Evolutionary conservation across 2,113 vertebrate genomes (phyloP).

Genomic region (Apteryx mantelli): DNA sequence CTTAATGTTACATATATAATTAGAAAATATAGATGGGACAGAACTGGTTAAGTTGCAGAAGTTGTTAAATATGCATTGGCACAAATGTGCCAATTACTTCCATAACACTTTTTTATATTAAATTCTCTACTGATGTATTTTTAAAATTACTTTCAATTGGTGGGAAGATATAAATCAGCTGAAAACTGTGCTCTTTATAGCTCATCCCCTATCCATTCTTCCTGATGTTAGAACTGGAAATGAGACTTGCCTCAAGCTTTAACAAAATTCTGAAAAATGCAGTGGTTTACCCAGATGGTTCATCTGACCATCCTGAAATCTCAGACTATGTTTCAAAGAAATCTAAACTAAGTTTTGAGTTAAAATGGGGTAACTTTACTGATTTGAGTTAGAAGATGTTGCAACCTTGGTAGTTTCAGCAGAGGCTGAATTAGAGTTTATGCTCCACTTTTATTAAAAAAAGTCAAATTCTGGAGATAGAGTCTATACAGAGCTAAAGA

Average conservation of each 20-base stretch:
- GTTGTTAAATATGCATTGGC: no score
- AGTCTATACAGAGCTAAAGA: neutral
- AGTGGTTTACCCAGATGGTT: neutral
- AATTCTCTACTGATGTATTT: neutral
- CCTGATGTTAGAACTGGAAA: neutral
- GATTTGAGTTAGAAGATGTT: neutral
- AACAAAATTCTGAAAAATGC: neutral
- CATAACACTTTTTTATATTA: neutral
- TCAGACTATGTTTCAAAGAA: neutral
- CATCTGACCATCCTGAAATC: neutral
- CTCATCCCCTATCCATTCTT: neutral
- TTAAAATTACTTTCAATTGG: neutral
- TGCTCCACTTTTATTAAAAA: neutral
- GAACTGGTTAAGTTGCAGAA: no score
- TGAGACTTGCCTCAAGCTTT: neutral
- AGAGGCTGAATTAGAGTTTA: neutral
- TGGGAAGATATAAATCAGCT: neutral
- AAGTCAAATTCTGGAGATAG: neutral
- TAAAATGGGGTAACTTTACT: neutral
- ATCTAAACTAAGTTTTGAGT: neutral
- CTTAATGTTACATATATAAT: neutral
- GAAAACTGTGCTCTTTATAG: neutral
- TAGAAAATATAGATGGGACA: neutral
- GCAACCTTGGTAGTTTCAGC: neutral
- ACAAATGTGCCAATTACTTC: neutral